A percentile compares a stretch with the other conserved stretches of the same genome.
These are phyloP conservation scores for Apodemia mormo DNA, from an alignment of 2,888 invertebrate species.

Conservation along the genomic window DNA sequence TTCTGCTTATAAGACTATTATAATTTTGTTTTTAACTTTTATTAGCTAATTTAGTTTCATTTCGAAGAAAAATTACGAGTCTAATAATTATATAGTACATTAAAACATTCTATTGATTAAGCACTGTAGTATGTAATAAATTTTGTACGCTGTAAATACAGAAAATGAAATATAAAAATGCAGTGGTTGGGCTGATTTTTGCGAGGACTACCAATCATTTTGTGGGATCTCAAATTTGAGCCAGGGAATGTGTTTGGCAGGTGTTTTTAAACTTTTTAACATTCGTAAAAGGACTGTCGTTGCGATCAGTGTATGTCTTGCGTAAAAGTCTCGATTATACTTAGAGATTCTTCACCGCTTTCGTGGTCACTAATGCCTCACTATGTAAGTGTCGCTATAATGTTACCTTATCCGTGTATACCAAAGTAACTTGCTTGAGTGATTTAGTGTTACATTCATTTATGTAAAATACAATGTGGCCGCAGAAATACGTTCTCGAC, in stretches of 20 bases:
- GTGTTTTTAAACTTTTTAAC: neutral
- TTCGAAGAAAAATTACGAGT: no score
- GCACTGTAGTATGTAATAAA: neutral
- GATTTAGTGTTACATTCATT: neutral
- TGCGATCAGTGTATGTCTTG: neutral
- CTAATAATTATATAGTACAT: no score
- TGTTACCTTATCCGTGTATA: slow-evolving; percentile 26
- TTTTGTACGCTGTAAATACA: neutral
- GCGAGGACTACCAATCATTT: no score
- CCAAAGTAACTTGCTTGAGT: slow-evolving; percentile 28
- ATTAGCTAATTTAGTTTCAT: neutral
- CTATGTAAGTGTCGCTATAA: neutral
- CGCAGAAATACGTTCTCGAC: neutral
- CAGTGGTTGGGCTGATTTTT: neutral
- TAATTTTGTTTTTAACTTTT: no score
- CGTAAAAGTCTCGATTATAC: slow-evolving; percentile 1
- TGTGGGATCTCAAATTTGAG: neutral
- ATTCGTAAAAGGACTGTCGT: neutral
- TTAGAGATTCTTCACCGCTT: slow-evolving; percentile 16
- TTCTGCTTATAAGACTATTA: no score
- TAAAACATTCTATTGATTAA: neutral
- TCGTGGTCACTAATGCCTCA: slow-evolving; percentile 20
- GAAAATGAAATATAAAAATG: neutral
- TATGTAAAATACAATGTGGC: neutral
- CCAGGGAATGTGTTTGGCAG: neutral